Conservation (phyloP, 2,113 vertebrate species). For the Puma concolor region DNA sequence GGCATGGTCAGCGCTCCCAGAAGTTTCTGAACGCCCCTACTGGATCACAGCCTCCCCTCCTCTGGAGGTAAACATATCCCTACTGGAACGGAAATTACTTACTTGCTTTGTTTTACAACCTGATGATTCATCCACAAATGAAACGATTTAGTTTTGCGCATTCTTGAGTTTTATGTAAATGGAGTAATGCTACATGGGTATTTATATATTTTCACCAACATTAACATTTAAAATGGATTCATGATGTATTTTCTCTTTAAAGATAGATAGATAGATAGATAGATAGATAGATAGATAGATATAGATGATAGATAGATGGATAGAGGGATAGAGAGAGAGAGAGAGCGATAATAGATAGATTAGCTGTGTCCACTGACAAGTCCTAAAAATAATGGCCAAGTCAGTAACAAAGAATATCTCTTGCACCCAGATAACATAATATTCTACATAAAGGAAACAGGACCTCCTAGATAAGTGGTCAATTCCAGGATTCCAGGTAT, state of each 20-base stretch:
- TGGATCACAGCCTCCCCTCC: accelerated
- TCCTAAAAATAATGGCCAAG: background rate
- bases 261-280: background rate
- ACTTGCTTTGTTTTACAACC: background rate
- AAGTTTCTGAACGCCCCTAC: accelerated
- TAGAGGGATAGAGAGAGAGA: background rate
- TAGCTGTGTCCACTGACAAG: background rate
- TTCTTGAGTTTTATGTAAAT: background rate
- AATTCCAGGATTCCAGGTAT: background rate
- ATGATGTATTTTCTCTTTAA: background rate
- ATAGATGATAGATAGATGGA: background rate
- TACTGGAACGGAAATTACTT: background rate
- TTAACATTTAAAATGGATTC: background rate
- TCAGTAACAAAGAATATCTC: background rate
- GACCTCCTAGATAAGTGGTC: background rate
- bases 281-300: background rate
- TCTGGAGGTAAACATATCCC: too few relatives aligned
- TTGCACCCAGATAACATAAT: background rate
- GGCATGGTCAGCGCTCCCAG: background rate
- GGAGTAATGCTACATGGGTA: background rate
- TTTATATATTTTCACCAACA: background rate
- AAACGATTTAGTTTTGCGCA: background rate
- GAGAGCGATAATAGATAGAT: background rate
- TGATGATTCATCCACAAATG: background rate
- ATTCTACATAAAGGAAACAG: background rate